Evolutionary conservation across 2,888 invertebrate genomes (phyloP).

Genomic region (Perizoma flavofasciatum): DNA sequence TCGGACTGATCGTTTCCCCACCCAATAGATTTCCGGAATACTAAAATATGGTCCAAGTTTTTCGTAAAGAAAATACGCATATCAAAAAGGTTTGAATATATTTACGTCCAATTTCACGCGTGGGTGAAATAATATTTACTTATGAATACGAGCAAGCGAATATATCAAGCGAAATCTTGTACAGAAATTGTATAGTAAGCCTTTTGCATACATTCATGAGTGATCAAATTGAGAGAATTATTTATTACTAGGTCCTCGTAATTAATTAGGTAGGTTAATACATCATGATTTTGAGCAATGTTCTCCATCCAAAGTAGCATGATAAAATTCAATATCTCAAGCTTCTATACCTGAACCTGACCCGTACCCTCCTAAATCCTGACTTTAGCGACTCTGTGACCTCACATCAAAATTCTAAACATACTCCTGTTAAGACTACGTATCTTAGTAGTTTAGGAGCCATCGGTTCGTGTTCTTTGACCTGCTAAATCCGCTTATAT

Average conservation of each 20-base stretch:
- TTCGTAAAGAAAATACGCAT: slow-evolving; percentile 23
- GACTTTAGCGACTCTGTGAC: not conserved
- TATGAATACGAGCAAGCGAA: slow-evolving; percentile 4
- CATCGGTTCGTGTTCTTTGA: slow-evolving; percentile 44
- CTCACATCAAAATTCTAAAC: slow-evolving; percentile 31
- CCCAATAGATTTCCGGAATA: slow-evolving; percentile 36
- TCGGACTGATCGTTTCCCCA: slow-evolving; percentile 35
- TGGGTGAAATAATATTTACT: slow-evolving; percentile 17
- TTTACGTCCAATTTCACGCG: slow-evolving; percentile 26
- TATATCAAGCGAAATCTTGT: not conserved
- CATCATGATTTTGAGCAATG: no score
- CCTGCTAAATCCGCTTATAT: slow-evolving; percentile 56
- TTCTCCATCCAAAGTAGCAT: no score
- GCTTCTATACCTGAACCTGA: not conserved
- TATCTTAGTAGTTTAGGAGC: slow-evolving; percentile 46
- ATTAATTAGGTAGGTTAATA: no score
- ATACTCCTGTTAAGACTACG: slow-evolving; percentile 33
- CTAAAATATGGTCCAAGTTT: slow-evolving; percentile 32
- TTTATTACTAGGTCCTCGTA: no score
- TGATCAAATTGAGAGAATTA: no score
- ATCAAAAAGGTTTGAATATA: slow-evolving; percentile 27
- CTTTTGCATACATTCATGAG: not conserved
- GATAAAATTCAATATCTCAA: not conserved
- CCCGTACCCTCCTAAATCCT: not conserved
- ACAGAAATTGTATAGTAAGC: not conserved